Evolutionary conservation across 1,140 invertebrate genomes (phyloP).

Genomic region (Megalonaias nervosa): DNA sequence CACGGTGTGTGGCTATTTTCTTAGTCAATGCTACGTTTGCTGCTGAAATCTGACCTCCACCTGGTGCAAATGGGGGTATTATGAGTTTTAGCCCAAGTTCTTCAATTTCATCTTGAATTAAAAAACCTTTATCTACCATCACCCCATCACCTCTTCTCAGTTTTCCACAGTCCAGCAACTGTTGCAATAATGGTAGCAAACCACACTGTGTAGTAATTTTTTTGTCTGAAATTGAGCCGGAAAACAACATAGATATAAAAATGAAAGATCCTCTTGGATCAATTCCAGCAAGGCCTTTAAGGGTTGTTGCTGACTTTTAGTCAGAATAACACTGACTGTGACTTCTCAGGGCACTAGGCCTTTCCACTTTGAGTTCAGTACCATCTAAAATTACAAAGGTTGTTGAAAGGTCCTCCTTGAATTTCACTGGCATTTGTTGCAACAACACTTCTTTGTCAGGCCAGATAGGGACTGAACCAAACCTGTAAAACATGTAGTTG

Average conservation of each 20-base stretch:
- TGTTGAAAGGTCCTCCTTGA: too few species aligned
- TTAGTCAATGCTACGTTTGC: constrained; percentile 9
- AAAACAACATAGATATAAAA: constrained; percentile 35
- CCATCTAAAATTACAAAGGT: constrained; percentile 37
- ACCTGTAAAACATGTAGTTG: constrained; percentile 32
- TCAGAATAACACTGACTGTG: constrained; percentile 39
- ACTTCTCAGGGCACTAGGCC: neutral
- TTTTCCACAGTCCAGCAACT: constrained; percentile 3
- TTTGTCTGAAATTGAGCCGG: constrained; percentile 42
- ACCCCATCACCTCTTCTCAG: constrained; percentile 5
- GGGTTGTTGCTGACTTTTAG: constrained; percentile 37
- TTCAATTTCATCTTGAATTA: constrained; percentile 21
- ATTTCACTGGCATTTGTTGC: constrained; percentile 32
- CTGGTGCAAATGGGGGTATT: constrained; percentile 26
- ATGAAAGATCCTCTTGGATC: constrained; percentile 39
- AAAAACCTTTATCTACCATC: constrained; percentile 29
- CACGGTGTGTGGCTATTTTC: constrained; percentile 18
- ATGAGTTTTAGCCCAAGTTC: constrained; percentile 13
- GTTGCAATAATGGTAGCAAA: constrained; percentile 5
- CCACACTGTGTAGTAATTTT: constrained; percentile 31
- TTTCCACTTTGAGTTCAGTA: constrained; percentile 39
- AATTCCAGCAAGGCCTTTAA: constrained; percentile 39
- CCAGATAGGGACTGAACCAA: constrained; percentile 35
- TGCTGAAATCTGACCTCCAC: constrained; percentile 22
- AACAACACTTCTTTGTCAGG: constrained; percentile 16